phyloP scores from a whole-genome alignment of 2,888 invertebrate genomes.

The Agrochola lota region DNA sequence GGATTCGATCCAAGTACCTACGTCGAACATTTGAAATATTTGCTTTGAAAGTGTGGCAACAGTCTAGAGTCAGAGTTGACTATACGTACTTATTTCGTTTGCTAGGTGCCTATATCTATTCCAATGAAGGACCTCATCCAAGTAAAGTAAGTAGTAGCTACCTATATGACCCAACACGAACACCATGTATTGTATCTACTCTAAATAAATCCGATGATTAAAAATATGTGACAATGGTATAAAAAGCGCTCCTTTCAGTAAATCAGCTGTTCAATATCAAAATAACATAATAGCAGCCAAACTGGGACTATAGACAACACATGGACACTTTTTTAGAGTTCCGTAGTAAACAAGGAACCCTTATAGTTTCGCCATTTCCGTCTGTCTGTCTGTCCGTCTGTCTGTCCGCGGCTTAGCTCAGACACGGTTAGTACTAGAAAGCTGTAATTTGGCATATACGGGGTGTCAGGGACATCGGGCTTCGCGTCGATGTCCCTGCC shows the following conservation, averaged over 20 bases:
- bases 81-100: neutral
- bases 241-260: neutral
- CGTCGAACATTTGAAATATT: slow-evolving; percentile 3
- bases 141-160: neutral
- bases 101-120: neutral
- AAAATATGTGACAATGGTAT: neutral
- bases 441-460: no score
- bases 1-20: slow-evolving; percentile 12
- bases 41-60: slow-evolving; percentile 8
- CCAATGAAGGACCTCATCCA: no score
- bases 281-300: neutral
- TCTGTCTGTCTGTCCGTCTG: no score
- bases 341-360: no score
- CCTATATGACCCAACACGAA: neutral
- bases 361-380: no score
- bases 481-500: no score
- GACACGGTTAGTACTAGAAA: no score
- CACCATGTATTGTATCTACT: neutral
- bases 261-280: neutral
- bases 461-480: no score
- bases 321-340: no score
- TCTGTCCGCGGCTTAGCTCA: no score
- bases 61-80: neutral
- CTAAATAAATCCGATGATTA: neutral
- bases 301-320: neutral